Evolutionary conservation across 2,888 invertebrate species (phyloP).

Genomic region (Octodonta nipae): DNA sequence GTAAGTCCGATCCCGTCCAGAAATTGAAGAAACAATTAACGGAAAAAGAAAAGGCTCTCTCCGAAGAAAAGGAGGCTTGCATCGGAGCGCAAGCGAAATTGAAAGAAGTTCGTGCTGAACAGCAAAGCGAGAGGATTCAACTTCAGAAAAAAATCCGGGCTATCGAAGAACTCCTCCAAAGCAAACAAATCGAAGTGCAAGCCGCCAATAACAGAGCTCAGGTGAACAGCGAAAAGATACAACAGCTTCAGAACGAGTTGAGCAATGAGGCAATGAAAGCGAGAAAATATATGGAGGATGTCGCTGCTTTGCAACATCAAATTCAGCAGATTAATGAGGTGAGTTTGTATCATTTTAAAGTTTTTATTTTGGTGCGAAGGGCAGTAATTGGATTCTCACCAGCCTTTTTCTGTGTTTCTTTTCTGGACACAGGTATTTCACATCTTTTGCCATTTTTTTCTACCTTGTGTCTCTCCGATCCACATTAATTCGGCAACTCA

Average conservation of each 20-base stretch:
- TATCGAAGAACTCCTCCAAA: constrained; percentile 42
- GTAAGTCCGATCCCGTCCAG: constrained; percentile 70
- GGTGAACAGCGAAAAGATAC: constrained; percentile 42
- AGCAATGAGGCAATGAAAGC: constrained; percentile 41
- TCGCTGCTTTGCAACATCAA: constrained; percentile 45
- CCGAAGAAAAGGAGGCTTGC: constrained; percentile 62
- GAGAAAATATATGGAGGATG: constrained; percentile 42
- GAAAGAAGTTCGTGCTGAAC: constrained; percentile 59
- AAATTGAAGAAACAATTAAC: constrained; percentile 77
- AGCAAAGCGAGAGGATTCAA: constrained; percentile 54
- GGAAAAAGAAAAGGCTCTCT: constrained; percentile 67
- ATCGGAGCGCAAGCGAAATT: constrained; percentile 63
- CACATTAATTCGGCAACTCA: too few relatives aligned
- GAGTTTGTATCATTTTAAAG: too few relatives aligned
- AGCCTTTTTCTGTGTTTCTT: too few relatives aligned
- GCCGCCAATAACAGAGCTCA: constrained; percentile 49
- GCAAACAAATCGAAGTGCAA: constrained; percentile 46
- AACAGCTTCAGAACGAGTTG: constrained; percentile 48
- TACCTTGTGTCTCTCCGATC: too few relatives aligned
- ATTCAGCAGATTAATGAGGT: constrained; percentile 38
- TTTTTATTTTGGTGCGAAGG: too few relatives aligned
- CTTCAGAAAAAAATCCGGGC: constrained; percentile 39
- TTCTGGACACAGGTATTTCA: too few relatives aligned
- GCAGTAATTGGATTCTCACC: too few relatives aligned
- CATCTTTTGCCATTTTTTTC: too few relatives aligned